Evolutionary conservation across 2,797 vertebrate species (phyloP).

Genomic region (Anguilla marmorata): DNA sequence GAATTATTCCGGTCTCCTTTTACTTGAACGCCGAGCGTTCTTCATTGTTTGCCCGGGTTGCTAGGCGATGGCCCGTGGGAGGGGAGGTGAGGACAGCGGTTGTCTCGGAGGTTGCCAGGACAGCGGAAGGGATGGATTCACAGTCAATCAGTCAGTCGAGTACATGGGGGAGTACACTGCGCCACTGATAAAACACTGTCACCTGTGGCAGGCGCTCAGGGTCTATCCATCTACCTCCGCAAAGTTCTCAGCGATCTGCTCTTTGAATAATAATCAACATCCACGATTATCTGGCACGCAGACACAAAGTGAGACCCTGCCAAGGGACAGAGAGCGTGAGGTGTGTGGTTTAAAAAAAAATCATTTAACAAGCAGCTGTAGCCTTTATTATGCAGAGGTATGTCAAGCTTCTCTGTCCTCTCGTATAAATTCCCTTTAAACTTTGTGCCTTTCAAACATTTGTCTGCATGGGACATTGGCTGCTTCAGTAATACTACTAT

Average conservation of each 20-base stretch:
- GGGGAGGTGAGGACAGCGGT: constrained; percentile 42
- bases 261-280: constrained; percentile 51
- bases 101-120: constrained; percentile 50
- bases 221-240: not conserved
- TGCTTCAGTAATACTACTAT: not conserved
- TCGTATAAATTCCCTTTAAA: not conserved
- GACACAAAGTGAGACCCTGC: constrained; percentile 39
- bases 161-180: not conserved
- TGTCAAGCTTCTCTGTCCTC: not conserved
- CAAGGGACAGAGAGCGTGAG: constrained; percentile 24
- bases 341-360: not conserved
- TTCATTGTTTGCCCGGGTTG: constrained; percentile 51
- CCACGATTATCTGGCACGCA: constrained; percentile 40
- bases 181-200: too few species aligned
- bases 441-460: not conserved
- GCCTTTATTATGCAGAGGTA: not conserved
- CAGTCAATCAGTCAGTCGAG: constrained; percentile 6
- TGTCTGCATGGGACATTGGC: not conserved
- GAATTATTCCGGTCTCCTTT: not conserved
- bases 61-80: constrained; percentile 40
- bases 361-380: not conserved
- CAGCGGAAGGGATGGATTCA: constrained; percentile 24
- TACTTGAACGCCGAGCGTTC: not conserved
- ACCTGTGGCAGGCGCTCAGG: constrained; percentile 50
- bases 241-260: constrained; percentile 27